A percentile compares a stretch with the other conserved stretches of the same genome.
Evolutionary conservation across 92 coral and sea anemone species (phyloP).

Genomic region (Actinernus sp.): DNA sequence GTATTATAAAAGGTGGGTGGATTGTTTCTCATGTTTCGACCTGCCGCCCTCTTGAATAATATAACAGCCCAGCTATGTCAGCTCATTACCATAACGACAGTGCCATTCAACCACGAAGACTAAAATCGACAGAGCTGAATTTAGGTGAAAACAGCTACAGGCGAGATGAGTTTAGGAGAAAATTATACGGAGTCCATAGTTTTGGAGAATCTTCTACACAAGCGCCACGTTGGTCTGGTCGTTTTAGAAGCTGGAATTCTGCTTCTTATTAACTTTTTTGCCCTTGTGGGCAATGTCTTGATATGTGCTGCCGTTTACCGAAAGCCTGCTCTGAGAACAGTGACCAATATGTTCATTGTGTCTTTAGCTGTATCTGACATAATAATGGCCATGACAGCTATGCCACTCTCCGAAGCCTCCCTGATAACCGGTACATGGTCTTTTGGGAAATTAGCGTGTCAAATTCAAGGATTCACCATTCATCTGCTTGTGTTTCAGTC

Average conservation of each 20-base stretch:
- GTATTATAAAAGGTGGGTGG: too few relatives aligned
- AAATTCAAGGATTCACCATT: constrained; percentile 78
- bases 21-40: too few relatives aligned
- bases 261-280: constrained; percentile 39
- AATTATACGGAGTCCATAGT: constrained; percentile 15
- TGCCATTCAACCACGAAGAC: too few relatives aligned
- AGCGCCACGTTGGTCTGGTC: constrained; percentile 43
- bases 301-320: constrained; percentile 76
- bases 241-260: constrained; percentile 50
- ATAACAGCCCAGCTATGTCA: too few relatives aligned
- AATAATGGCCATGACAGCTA: constrained; percentile 62
- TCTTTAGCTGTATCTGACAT: constrained; percentile 78
- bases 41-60: too few relatives aligned
- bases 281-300: constrained; percentile 70
- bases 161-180: too few relatives aligned
- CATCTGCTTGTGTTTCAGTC: constrained; percentile 77
- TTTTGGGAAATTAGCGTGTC: constrained; percentile 71
- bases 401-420: constrained; percentile 72
- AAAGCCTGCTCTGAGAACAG: constrained; percentile 61
- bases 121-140: too few relatives aligned
- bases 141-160: too few relatives aligned
- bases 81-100: too few relatives aligned
- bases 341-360: constrained; percentile 78
- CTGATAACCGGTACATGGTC: constrained; percentile 59
- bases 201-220: constrained; percentile 43